Evolutionary conservation across 2,113 vertebrate species (phyloP).

Genomic region (western clawed frog (Xenopus tropicalis)): UCB_Xtro_10.0 CM004444.2:39525501-39526000

Average conservation of each 20-base stretch:
- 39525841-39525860: slow-evolving; percentile 32
- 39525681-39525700: slow-evolving; percentile 24
- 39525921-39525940: background rate
- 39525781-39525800: slow-evolving; percentile 26
- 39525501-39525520: too few relatives aligned
- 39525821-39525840: slow-evolving; percentile 36
- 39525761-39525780: background rate
- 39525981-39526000: too few relatives aligned
- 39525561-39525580: slow-evolving; percentile 11
- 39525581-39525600: slow-evolving; percentile 18
- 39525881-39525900: slow-evolving; percentile 27
- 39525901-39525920: background rate
- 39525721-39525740: slow-evolving; percentile 29
- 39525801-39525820: slow-evolving; percentile 22
- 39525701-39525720: slow-evolving; percentile 18
- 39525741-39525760: slow-evolving; percentile 45
- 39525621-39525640: slow-evolving; percentile 30
- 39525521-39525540: slow-evolving; percentile 7
- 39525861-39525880: slow-evolving; percentile 17
- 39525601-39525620: slow-evolving; percentile 24
- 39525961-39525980: too few relatives aligned
- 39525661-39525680: slow-evolving; percentile 34
- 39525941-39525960: too few relatives aligned
- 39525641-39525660: slow-evolving; percentile 33
- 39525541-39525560: slow-evolving; percentile 23